These are phyloP conservation scores for Drosophila antonietae DNA, from an alignment of 2,888 invertebrate species.

Conservation along the genomic window DNA sequence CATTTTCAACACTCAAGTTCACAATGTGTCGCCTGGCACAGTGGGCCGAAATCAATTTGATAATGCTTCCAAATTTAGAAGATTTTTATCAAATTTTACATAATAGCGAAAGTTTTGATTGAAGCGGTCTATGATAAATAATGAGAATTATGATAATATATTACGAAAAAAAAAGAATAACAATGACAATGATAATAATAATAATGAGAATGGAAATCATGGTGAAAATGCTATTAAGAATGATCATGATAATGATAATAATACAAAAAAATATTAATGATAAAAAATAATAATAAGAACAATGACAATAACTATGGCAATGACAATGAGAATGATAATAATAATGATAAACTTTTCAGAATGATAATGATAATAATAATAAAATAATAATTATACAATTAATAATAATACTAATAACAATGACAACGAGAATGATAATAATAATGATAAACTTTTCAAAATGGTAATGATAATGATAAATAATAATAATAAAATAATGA, in stretches of 20 bases:
- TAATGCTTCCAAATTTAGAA: background rate
- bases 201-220: background rate
- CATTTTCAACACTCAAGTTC: conserved; percentile 74
- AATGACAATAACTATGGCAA: background rate
- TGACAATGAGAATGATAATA: too few relatives aligned
- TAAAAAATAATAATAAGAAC: background rate
- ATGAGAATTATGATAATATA: background rate
- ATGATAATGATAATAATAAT: background rate
- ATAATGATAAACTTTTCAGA: background rate
- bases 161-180: background rate
- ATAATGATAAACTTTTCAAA: background rate
- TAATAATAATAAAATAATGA: background rate
- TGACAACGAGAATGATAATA: too few relatives aligned
- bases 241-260: background rate
- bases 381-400: too few relatives aligned
- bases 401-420: too few relatives aligned
- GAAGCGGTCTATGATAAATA: background rate
- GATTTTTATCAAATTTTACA: background rate
- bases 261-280: background rate
- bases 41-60: conserved; percentile 25
- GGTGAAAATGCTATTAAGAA: background rate
- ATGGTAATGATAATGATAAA: background rate
- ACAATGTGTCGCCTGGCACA: conserved; percentile 45
- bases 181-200: background rate
- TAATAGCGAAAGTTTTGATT: background rate